phyloP scores from a whole-genome alignment of 2,797 vertebrate species.

The Columba guinea region DNA sequence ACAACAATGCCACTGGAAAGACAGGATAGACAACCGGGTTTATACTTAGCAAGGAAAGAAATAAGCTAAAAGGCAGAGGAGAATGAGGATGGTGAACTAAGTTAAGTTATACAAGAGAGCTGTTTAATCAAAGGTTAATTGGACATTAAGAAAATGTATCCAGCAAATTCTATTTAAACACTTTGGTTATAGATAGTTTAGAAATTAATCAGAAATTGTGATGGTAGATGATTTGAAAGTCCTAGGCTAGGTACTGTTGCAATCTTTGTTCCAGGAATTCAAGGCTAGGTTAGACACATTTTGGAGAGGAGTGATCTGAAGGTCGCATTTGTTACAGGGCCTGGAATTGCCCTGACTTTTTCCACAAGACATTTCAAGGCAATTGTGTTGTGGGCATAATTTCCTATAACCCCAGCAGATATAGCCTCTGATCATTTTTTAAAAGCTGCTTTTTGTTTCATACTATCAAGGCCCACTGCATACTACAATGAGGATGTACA shows the following conservation, averaged over 20 bases:
- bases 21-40: not conserved
- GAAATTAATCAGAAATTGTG: not conserved
- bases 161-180: not conserved
- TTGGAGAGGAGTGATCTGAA: not conserved
- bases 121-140: not conserved
- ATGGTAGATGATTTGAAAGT: not conserved
- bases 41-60: not conserved
- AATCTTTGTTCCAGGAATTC: not conserved
- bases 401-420: not conserved
- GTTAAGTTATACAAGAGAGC: not conserved
- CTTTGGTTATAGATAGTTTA: not conserved
- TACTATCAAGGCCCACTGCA: not conserved
- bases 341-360: not conserved
- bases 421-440: not conserved
- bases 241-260: not conserved
- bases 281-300: not conserved
- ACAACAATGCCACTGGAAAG: not conserved
- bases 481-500: not conserved
- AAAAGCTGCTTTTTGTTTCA: not conserved
- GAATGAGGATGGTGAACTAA: not conserved
- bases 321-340: not conserved
- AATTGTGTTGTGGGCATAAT: not conserved
- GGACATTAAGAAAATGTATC: not conserved
- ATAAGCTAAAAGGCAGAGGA: not conserved
- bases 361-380: not conserved